Conservation (phyloP, 2,888 invertebrate genomes). For the Sphaerophoria rueppellii region DNA sequence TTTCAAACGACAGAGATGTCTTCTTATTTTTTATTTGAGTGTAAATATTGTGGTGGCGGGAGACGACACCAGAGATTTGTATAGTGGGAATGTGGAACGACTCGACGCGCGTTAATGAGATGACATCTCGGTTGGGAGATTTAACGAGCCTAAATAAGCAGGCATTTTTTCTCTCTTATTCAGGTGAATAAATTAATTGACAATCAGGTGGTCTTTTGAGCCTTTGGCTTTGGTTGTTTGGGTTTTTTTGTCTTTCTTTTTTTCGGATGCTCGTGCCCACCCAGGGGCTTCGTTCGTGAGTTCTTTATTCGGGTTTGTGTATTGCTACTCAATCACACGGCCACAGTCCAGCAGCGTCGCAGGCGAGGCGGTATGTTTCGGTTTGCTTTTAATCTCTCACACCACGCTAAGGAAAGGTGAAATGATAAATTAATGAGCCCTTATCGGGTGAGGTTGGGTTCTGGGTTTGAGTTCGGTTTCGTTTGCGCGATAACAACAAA, state of each 20-base stretch:
- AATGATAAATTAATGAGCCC: conserved; percentile 74
- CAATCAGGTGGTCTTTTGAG: conserved; percentile 67
- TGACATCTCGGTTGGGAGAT: conserved; percentile 70
- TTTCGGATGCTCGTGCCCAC: conserved; percentile 58
- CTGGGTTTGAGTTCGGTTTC: conserved; percentile 8
- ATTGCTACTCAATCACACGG: conserved; percentile 3
- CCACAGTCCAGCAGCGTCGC: not conserved
- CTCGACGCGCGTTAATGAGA: conserved; percentile 73
- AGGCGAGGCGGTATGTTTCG: conserved; percentile 65
- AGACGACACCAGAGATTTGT: conserved; percentile 36
- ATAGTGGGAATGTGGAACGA: conserved; percentile 65
- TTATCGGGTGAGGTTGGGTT: conserved; percentile 62
- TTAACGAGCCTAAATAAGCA: conserved; percentile 72
- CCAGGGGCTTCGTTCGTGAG: conserved; percentile 47
- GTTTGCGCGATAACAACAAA: conserved; percentile 27
- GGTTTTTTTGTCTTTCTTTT: not conserved
- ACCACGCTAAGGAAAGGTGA: conserved; percentile 61
- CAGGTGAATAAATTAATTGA: conserved; percentile 73
- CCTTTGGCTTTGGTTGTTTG: conserved; percentile 30
- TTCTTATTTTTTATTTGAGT: conserved; percentile 44
- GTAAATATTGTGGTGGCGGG: conserved; percentile 65
- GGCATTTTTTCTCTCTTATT: conserved; percentile 62
- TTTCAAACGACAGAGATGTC: conserved; percentile 18
- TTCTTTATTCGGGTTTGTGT: not conserved
- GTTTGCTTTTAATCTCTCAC: conserved; percentile 72